Base-by-base conservation (phyloP, 2,888 invertebrate genomes). In the Rapana venosa region DNA sequence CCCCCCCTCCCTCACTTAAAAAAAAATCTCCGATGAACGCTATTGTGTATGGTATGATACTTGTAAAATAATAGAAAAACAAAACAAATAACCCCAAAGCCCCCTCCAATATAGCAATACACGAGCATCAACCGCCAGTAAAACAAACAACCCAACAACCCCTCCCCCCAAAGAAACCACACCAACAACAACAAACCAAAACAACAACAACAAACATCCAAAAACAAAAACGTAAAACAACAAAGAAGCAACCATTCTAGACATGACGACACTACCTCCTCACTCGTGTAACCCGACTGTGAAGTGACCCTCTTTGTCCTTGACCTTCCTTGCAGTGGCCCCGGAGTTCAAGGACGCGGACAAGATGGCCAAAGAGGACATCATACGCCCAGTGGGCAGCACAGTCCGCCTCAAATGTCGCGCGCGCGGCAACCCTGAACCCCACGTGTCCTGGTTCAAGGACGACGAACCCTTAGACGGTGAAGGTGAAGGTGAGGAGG, bases 381-480 rank as follows among this genome's bases (percentile, higher is more conserved):
- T 91, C 32, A 92, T 93, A 8, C 92, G 94, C 66, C 95, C 95
- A 13, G 92, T 94, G 47, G 94, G 95, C 79, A 94, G 96, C 93
- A 91, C 95, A n/a, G 94, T 96, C n/a, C 94, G 96, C 74, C 94
- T 96, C 74, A 94, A 94, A 86, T 96, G 96, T 91, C 94, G 95
- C 47, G 96, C 96, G 11, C 92, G 92, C 47, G 96, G 96, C 70
- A 96, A 96, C 91, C 96, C 96, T 0, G 92, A 94, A 86, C 96
- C 96, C 5, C 94, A 95, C 85, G 94, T 96, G 22, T 92, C 92
- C 17, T 96, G 96, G 96, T 94, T 94, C 91, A 96, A 96, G 92
- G 95, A 96, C 88, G 94, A 94, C 47, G 86, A 91, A 30, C 89
- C 91, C 17, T 79, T 90, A 20, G 91, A 91, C 26, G 92, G 92